These are phyloP conservation scores for Aethes cnicana DNA, from an alignment of 2,888 invertebrate genomes.

Conservation along the genomic window DNA sequence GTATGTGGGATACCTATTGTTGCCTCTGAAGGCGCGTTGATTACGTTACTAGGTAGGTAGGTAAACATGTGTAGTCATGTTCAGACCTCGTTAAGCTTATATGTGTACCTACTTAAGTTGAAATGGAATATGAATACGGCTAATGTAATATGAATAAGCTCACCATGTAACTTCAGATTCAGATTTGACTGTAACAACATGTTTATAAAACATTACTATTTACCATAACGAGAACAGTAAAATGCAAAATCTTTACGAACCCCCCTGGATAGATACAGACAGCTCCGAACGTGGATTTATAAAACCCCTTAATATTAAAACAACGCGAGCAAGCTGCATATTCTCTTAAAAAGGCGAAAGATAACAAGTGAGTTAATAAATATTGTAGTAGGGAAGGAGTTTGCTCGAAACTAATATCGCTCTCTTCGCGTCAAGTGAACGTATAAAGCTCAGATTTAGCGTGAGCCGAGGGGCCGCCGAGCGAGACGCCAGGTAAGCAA, in stretches of 20 bases:
- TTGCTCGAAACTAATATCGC: constrained; percentile 80
- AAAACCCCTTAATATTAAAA: constrained; percentile 29
- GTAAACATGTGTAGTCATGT: no score
- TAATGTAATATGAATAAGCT: no score
- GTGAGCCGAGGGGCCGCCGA: constrained; percentile 75
- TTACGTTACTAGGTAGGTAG: no score
- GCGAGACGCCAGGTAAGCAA: constrained; percentile 80
- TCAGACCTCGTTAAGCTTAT: no score
- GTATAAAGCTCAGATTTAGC: constrained; percentile 82
- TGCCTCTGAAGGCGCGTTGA: constrained; percentile 9
- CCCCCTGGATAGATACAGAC: constrained; percentile 4
- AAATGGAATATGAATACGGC: no score
- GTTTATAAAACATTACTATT: no score
- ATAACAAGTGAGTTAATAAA: constrained; percentile 73
- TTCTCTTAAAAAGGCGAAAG: constrained; percentile 52
- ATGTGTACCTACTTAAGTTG: no score
- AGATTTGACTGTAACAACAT: no score
- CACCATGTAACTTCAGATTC: no score
- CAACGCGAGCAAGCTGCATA: constrained; percentile 34
- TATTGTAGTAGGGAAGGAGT: constrained; percentile 77
- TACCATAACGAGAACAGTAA: no score
- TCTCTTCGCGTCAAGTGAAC: constrained; percentile 82
- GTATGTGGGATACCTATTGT: constrained; percentile 21
- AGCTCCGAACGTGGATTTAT: constrained; percentile 17
- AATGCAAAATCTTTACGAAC: no score